phyloP scores from a whole-genome alignment of 2,113 vertebrate genomes.

The Pachypanchax playfairii region DNA sequence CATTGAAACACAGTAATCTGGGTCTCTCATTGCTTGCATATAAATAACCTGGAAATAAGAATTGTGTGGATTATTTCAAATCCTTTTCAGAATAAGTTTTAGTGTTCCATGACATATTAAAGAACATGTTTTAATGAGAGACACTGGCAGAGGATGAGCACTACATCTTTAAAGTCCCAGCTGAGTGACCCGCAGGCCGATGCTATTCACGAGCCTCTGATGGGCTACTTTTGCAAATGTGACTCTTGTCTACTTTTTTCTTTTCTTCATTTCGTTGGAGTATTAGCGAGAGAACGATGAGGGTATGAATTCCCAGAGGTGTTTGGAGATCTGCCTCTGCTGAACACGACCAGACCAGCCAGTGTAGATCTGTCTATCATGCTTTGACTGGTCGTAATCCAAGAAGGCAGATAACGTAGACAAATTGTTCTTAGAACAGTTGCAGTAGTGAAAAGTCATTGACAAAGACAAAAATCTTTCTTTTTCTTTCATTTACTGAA shows the following conservation, averaged over 20 bases:
- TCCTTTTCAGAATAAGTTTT: conserved; percentile 5
- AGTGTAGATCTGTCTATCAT: conserved; percentile 24
- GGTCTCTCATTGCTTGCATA: conserved; percentile 76
- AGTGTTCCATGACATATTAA: conserved; percentile 21
- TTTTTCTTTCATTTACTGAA: conserved; percentile 81
- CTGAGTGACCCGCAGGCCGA: conserved; percentile 13
- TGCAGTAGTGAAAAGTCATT: conserved; percentile 52
- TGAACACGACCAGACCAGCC: conserved; percentile 43
- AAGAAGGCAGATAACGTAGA: conserved; percentile 41
- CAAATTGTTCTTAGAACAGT: conserved; percentile 41
- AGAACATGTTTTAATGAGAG: conserved; percentile 22
- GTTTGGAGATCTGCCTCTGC: conserved; percentile 39
- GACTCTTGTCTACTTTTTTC: conserved; percentile 1
- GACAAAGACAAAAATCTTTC: conserved; percentile 8
- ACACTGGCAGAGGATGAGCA: conserved; percentile 38
- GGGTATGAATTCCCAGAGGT: conserved; percentile 27
- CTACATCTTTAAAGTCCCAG: conserved; percentile 36
- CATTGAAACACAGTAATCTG: conserved; percentile 68
- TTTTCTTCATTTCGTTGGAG: conserved; percentile 19
- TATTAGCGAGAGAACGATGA: conserved; percentile 31
- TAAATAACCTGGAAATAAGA: conserved; percentile 38
- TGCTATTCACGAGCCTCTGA: conserved; percentile 5
- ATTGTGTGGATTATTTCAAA: conserved; percentile 33
- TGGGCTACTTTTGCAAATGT: conserved; percentile 9
- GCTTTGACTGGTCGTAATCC: conserved; percentile 34